Conservation (phyloP, 2,113 vertebrate species). For the Rhineura floridana region DNA sequence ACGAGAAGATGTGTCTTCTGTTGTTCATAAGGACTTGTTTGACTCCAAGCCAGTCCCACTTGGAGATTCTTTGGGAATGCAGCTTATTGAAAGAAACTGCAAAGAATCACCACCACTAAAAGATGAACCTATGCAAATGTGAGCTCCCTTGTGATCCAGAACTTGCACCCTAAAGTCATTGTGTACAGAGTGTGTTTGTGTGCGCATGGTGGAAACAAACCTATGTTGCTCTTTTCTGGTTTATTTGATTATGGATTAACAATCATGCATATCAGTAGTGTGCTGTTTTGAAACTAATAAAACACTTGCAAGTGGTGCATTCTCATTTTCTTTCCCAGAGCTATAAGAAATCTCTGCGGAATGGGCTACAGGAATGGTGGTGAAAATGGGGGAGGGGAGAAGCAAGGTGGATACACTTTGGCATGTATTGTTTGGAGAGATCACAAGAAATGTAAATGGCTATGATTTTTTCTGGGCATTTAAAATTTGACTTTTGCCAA, state of each 20-base stretch:
- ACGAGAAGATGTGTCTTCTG: conserved; percentile 76
- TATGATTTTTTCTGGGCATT: not conserved
- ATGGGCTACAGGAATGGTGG: not conserved
- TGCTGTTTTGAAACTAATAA: conserved; percentile 14
- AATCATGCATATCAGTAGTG: conserved; percentile 23
- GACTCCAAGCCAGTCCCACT: conserved; percentile 3
- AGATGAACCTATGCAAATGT: conserved; percentile 72
- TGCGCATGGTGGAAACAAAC: conserved; percentile 37
- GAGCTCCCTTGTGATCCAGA: conserved; percentile 66
- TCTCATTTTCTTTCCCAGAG: conserved; percentile 1
- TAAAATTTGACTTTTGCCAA: not conserved
- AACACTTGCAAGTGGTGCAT: not conserved
- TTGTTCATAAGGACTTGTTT: conserved; percentile 28
- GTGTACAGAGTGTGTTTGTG: conserved; percentile 5
- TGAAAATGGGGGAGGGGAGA: not conserved
- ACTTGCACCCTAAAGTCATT: not conserved
- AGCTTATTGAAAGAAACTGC: conserved; percentile 42
- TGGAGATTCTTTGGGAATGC: conserved; percentile 43
- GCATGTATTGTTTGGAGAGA: not conserved
- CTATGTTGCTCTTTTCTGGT: conserved; percentile 25
- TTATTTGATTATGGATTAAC: conserved; percentile 40
- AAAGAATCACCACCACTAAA: conserved; percentile 57
- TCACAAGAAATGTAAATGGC: not conserved
- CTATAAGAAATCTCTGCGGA: conserved; percentile 1
- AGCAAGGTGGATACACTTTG: not conserved